Percentiles rank a stretch among this genome's conserved stretches.
phyloP scores from a whole-genome alignment of 2,888 invertebrate species.

The Liodrosophila aerea region DNA sequence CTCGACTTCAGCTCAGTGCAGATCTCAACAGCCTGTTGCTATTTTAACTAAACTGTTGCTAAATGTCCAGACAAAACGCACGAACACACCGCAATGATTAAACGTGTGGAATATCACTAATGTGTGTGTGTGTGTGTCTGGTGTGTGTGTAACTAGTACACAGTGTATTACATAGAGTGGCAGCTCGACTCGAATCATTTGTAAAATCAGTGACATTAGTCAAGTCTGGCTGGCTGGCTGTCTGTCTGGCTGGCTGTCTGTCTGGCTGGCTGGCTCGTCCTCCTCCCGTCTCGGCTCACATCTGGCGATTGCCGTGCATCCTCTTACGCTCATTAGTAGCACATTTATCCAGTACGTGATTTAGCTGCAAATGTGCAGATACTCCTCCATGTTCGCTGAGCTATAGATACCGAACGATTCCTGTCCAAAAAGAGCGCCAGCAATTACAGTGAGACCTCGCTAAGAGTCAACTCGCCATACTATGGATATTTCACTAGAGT shows the following conservation, averaged over 20 bases:
- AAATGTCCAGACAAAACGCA: slow-evolving; percentile 22
- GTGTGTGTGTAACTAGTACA: slow-evolving; percentile 10
- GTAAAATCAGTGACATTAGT: slow-evolving; percentile 70
- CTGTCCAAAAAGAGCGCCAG: no score
- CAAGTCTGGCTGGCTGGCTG: no score
- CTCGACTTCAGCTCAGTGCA: no score
- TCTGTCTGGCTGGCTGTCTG: not conserved
- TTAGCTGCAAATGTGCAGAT: slow-evolving; percentile 65
- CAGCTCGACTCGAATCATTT: slow-evolving; percentile 60
- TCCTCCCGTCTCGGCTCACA: slow-evolving; percentile 3
- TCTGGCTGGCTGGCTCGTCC: no score
- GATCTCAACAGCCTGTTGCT: not conserved
- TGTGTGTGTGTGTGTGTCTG: not conserved
- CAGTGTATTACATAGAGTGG: slow-evolving; percentile 9
- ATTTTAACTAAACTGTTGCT: slow-evolving; percentile 18
- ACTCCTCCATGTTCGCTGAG: not conserved
- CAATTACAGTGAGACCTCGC: no score
- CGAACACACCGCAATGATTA: slow-evolving; percentile 38
- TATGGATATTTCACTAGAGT: no score
- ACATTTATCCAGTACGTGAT: slow-evolving; percentile 72
- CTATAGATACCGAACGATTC: not conserved
- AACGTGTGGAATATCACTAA: slow-evolving; percentile 19
- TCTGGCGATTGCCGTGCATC: slow-evolving; percentile 32
- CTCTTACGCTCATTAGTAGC: slow-evolving; percentile 71
- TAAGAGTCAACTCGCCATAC: no score